A percentile compares a stretch with the other conserved stretches of the same genome.
Evolutionary conservation across 2,888 invertebrate genomes (phyloP).

Genomic region (Callyntrura sp.): DNA sequence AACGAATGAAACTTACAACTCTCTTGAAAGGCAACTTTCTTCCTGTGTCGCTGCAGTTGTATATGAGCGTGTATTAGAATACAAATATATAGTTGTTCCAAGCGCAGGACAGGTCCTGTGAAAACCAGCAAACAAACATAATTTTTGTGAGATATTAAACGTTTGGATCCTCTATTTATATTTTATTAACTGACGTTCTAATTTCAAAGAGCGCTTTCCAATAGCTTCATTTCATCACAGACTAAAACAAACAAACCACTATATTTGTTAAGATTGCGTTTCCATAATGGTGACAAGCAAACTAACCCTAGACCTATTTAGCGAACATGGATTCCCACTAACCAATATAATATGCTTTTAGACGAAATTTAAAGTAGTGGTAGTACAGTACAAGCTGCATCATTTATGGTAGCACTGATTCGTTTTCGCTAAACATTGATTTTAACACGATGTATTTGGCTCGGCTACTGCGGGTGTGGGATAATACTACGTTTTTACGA

Average conservation of each 20-base stretch:
- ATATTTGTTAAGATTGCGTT: not conserved
- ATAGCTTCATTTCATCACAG: not conserved
- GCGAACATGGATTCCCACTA: not conserved
- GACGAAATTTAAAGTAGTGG: constrained; percentile 10
- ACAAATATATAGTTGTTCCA: not conserved
- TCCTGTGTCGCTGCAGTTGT: not conserved
- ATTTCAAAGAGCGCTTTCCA: not conserved
- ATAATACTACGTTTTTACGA: not conserved
- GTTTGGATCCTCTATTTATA: too few species aligned
- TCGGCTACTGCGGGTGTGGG: not conserved
- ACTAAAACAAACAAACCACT: not conserved
- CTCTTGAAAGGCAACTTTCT: constrained; percentile 24
- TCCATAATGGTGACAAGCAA: not conserved
- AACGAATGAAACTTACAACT: not conserved
- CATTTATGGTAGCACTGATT: constrained; percentile 10
- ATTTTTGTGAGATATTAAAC: constrained; percentile 12
- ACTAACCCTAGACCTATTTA: not conserved
- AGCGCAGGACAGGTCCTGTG: constrained; percentile 12
- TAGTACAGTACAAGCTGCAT: not conserved
- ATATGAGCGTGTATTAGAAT: too few species aligned
- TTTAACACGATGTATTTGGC: not conserved
- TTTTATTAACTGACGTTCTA: not conserved
- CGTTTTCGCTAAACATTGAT: constrained; percentile 17
- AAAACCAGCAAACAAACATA: constrained; percentile 7
- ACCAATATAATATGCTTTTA: not conserved